Base-by-base conservation (phyloP, 1,140 invertebrate species). In the Aphelinus atriplicis region DNA sequence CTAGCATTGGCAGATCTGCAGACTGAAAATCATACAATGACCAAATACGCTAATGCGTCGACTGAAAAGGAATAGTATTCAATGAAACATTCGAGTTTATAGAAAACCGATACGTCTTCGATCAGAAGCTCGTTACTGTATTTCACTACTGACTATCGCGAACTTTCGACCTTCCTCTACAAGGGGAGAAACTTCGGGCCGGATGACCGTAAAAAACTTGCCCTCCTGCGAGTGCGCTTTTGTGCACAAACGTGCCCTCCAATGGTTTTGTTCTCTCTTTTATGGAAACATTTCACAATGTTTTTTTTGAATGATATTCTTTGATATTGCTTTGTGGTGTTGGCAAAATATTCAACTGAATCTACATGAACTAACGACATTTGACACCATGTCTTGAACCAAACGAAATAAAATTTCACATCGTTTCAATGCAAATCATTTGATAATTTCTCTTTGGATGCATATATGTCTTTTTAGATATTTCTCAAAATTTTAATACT, bases 51-150 rank as follows among this genome's bases (percentile, higher is more conserved):
- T 76, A 76, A 72, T 76, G 65, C 69, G 68, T 62, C 43, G 55
- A 42, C 26, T 66, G 63, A 76, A 76, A 71, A 56, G 63, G 58
- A 66, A 75, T 71, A 50, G 53, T 50, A 76, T 76, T 71, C 48
- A 65, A 73, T 61, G 65, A 73, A 73, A 67, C 75, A 72, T 68
- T 71, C 58, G 65, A 72, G 64, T 72, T 73, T 73, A 77, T 77
- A 70, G 66, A 73, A 77, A 77, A 77, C 51, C 71, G 66, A 73
- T 77, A 77, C 71, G 53, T 73, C 66, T 73, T 73, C 75, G 53
- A 73, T 77, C 71, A 77, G 61, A 72, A 77, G 66, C 66, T 70
- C 76, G 71, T 77, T 77, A 77, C 66, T 60, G 71, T 73, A 77
- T 77, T 77, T 69, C 60, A 68, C 4, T 48, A 5, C 50, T 56